Conservation (phyloP, 2,888 invertebrate genomes). For the Thereva unica region DNA sequence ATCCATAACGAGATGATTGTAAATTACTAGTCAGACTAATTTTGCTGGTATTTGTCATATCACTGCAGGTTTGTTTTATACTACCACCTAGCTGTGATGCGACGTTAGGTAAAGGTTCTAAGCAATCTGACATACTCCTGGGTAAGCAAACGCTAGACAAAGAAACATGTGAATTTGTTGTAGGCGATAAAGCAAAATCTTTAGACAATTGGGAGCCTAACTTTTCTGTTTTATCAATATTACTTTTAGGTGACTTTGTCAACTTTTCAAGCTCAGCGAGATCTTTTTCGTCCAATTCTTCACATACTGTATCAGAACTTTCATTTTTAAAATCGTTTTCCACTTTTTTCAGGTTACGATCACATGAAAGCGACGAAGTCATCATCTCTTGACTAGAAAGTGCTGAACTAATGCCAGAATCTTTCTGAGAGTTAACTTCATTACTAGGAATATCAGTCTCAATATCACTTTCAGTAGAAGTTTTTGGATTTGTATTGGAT, state of each 20-base stretch:
- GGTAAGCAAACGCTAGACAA: neutral
- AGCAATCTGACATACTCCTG: slow-evolving; percentile 19
- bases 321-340: slow-evolving; percentile 7
- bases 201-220: neutral
- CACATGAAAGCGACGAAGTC: slow-evolving; percentile 19
- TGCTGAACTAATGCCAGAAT: slow-evolving; percentile 47
- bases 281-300: slow-evolving; percentile 40
- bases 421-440: slow-evolving; percentile 42
- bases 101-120: neutral
- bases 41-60: neutral
- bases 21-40: neutral
- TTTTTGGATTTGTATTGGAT: neutral
- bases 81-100: too few relatives aligned
- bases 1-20: slow-evolving; percentile 39
- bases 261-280: slow-evolving; percentile 16
- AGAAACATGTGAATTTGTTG: neutral
- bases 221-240: neutral
- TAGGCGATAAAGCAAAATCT: slow-evolving; percentile 2
- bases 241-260: neutral
- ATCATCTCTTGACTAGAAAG: slow-evolving; percentile 46
- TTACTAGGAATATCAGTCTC: slow-evolving; percentile 14
- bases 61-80: neutral
- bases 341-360: slow-evolving; percentile 6
- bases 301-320: slow-evolving; percentile 39
- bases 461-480: slow-evolving; percentile 6